Evolutionary conservation across 2,888 invertebrate species (phyloP), one percentile per base, ranked within the genome.

Genomic region (Polietes domitor): DNA sequence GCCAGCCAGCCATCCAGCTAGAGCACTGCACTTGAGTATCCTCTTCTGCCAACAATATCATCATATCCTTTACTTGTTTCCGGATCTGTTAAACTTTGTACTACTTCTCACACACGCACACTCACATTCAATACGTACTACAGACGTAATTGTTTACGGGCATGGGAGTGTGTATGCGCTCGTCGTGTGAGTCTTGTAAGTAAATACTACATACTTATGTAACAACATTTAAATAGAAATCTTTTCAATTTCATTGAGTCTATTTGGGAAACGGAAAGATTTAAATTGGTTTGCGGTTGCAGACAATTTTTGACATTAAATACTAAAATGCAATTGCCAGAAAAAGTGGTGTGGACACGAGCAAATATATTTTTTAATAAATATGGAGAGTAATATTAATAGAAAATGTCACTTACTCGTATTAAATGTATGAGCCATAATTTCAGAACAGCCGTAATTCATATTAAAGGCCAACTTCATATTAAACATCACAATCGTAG

Each of bases 241-340:
- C 77, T 73, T 74, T 82, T 58, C 70, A 74, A 70, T 41, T 82
- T 70, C 28, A 58, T 77, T 73, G 68, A 41, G 43, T 81, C 47
- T 70, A 43, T 68, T 77, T 74, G 58, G 77, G 55, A 65, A 82
- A 61, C 26, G 77, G 61, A 77, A 77, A 77, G 70, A 72, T 74
- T 73, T 73, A 55, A 82, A 77, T 77, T 47, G 73, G 19, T 70
- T 65, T 41, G 58, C 15, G 58, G 58, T 55, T 58, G 58, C 26
- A 58, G n/a, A n/a, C n/a, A 58, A 58, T 58, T 26, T 58, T 58
- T 58, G 15, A 15, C 26, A 58, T 58, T 58, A 58, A 58, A 58
- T 58, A 24, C 15, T 26, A 58, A n/a, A 47, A 47, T 47, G 47
- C 1, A 12, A 47, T 47, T 7, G 47, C 4, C 47, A 47, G n/a